Evolutionary conservation across 2,797 vertebrate species (phyloP).

Genomic region (Astyanax mexicanus): DNA sequence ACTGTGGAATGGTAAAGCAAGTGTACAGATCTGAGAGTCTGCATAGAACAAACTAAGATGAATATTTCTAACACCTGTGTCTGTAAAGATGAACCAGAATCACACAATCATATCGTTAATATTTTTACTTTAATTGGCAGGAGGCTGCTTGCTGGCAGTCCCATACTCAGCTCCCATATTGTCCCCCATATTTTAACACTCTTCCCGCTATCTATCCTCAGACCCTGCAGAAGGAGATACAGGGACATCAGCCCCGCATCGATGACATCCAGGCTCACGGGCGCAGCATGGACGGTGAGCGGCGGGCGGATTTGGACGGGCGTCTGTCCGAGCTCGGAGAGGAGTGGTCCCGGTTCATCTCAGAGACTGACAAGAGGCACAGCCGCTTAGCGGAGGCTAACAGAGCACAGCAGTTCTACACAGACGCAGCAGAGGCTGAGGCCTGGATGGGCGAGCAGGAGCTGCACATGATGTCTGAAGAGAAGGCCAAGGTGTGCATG

Average conservation of each 20-base stretch:
- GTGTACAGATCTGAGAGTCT: no score
- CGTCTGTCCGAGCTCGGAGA: slow-evolving; percentile 81
- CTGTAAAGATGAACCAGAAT: no score
- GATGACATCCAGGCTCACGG: slow-evolving; percentile 84
- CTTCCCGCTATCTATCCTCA: slow-evolving; percentile 52
- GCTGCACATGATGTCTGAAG: slow-evolving; percentile 96
- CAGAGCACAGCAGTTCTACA: slow-evolving; percentile 91
- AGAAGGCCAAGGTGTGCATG: slow-evolving; percentile 90
- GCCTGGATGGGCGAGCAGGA: slow-evolving; percentile 98
- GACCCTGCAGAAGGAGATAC: slow-evolving; percentile 95
- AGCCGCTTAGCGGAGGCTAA: slow-evolving; percentile 83
- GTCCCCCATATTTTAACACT: not conserved
- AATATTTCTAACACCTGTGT: no score
- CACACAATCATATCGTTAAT: no score
- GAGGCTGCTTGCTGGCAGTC: no score
- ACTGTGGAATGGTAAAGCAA: no score
- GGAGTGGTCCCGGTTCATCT: slow-evolving; percentile 86
- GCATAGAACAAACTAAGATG: no score
- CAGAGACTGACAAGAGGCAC: slow-evolving; percentile 85
- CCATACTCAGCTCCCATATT: no score
- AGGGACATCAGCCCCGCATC: slow-evolving; percentile 92
- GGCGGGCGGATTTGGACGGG: slow-evolving; percentile 76
- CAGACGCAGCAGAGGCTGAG: slow-evolving; percentile 89
- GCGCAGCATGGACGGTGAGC: slow-evolving; percentile 74
- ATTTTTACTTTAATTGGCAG: no score